A percentile compares a stretch with the other conserved stretches of the same genome.
These are phyloP conservation scores for Cydia amplana DNA, from an alignment of 1,140 invertebrate species.

Conservation along the genomic window DNA sequence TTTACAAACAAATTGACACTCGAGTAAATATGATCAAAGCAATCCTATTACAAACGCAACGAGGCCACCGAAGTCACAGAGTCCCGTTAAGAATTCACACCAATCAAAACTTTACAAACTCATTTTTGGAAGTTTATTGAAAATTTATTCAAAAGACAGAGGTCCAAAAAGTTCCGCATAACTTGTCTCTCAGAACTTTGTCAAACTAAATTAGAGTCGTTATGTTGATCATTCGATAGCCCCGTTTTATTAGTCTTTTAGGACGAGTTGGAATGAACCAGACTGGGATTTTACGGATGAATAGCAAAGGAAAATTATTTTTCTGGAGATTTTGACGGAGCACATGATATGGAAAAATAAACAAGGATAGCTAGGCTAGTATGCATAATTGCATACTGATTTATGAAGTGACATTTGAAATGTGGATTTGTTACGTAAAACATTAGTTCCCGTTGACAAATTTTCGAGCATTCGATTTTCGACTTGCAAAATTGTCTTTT, in stretches of 20 bases:
- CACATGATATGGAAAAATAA: background rate
- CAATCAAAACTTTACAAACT: slow-evolving; percentile 65
- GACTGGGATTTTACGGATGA: background rate
- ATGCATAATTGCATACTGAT: no score
- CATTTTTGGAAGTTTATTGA: slow-evolving; percentile 62
- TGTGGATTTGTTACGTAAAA: no score
- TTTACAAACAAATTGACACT: background rate
- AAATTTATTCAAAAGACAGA: slow-evolving; percentile 69
- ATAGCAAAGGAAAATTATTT: background rate
- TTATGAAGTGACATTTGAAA: no score
- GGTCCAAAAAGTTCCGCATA: slow-evolving; percentile 56
- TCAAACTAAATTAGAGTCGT: slow-evolving; percentile 58
- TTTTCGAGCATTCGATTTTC: no score
- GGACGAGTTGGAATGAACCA: slow-evolving; percentile 27
- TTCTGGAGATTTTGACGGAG: background rate
- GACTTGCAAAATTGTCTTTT: no score
- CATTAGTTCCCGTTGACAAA: no score
- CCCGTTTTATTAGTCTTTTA: slow-evolving; percentile 44
- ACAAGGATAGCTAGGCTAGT: no score
- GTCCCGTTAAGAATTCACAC: slow-evolving; percentile 52
- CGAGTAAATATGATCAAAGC: slow-evolving; percentile 39
- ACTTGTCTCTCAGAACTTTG: slow-evolving; percentile 60
- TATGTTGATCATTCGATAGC: slow-evolving; percentile 51
- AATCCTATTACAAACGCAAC: background rate
- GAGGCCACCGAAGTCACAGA: slow-evolving; percentile 38